Base-by-base conservation (phyloP, 2,888 invertebrate genomes). In the Melinopterus prodromus region DNA sequence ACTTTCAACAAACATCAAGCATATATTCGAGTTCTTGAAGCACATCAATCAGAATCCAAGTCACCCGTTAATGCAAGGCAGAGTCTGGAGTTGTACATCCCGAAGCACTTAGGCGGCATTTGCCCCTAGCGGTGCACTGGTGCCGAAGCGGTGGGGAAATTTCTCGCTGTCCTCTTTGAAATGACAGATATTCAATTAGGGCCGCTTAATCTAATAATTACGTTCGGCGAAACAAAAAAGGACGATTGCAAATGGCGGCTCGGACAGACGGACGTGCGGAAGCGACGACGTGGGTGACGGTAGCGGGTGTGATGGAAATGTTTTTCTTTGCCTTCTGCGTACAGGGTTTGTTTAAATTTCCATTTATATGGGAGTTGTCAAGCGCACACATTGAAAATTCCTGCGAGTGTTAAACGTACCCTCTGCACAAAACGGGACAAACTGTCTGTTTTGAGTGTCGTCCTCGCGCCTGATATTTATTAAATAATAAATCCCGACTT, bases 361-460 rank as follows among this genome's bases (percentile, higher is more conserved):
- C 53, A 53, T 53, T 53, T 53, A 53, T 53, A 53, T 53, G 53
- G 53, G 53, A 53, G 53, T 53, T 53, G 53, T 53, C 53, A 53
- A 53, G 53, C 12, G 53, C 53, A 53, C 53, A 53, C 53, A 53
- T 53, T 53, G 53, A 53, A 53, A 53, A 53, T 53, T 53, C 53
- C 53, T 53, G 53, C 53, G 53, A 53, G 53, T 53, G 53, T 53
- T 53, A 53, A n/a, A 53, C 53, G 53, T 53, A 53, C 12, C 53
- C 53, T 7, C 53, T 9, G 12, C 53, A 53, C 53, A 53, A 12
- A 53, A 12, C 7, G 53, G 53, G 53, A 7, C 3, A 7, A 53
- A 53, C 53, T 53, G 53, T 53, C 53, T 53, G 53, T 53, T 53
- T 53, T 53, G 53, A 53, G 53, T 53, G 53, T 53, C 53, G 12